Evolutionary conservation across 2,888 invertebrate species (phyloP), one percentile per base, ranked within the genome.

Genomic region (Caenorhabditis sp.): DNA sequence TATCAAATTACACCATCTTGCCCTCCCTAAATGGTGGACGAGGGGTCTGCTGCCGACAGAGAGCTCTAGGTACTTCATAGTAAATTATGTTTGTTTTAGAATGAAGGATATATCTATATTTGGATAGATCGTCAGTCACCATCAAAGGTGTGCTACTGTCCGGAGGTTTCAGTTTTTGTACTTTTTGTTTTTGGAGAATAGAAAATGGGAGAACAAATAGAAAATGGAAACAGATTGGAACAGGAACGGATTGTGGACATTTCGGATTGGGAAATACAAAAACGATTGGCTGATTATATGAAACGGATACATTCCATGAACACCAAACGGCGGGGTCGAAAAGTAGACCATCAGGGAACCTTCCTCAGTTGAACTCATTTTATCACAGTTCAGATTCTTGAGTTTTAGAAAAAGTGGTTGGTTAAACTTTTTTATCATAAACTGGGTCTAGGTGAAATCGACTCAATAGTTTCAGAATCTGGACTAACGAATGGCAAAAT

Each of bases 11-110:
- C 64, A 74, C 54, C 64, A 66, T 64, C 54, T 51, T 74, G 64
- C 63, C 41, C 22, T 68, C 1, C n/a, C 76, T 69, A 77, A 77
- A 77, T 69, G 76, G 31, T 35, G 8, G 31, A n/a, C 8, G 31
- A 35, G 59, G 44, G 47, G n/a, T 59, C 35, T 54, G 51, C n/a
- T n/a, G 41, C 64, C 64, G 74, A 66, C 64, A 66, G 41, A 56
- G 35, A 58, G 59, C 51, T 35, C 63, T 38, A 54, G 70, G 79
- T 79, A 79, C 79, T 79, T 70, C 79, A 79, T 79, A 79, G 79
- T 79, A 79, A 79, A 79, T 79, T 51, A 70, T 79, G 79, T 79
- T 79, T 79, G 79, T 70, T 77, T 70, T 38, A 44, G 59, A 51
- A 70, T 68, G 41, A n/a, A 51, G 24, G 41, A 26, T 54, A 26